Conservation (phyloP, 2,113 vertebrate species). For the Rhynchomys soricoides region DNA sequence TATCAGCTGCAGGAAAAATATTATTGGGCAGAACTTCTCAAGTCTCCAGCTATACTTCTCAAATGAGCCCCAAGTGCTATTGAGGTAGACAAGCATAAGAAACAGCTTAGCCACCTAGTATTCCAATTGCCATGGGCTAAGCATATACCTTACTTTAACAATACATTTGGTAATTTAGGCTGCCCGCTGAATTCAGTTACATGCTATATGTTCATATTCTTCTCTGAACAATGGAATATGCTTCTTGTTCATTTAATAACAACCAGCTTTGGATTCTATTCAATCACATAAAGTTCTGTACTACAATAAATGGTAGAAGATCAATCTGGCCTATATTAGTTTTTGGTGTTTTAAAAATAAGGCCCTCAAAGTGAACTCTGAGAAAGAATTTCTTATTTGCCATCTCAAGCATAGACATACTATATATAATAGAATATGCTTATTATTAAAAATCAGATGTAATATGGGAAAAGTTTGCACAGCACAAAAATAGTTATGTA, state of each 20-base stretch:
- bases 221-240: background rate
- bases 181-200: background rate
- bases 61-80: background rate
- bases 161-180: background rate
- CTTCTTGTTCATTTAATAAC: background rate
- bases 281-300: background rate
- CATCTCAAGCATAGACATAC: too few species aligned
- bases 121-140: background rate
- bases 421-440: background rate
- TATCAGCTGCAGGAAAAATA: background rate
- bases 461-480: background rate
- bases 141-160: background rate
- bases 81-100: background rate
- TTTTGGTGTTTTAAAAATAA: background rate
- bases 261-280: background rate
- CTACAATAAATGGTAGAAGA: background rate
- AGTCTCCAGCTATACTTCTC: background rate
- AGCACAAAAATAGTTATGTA: background rate
- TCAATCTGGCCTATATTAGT: background rate
- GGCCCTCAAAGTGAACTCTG: background rate
- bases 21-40: background rate
- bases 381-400: background rate
- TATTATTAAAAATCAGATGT: background rate
- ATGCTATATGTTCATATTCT: background rate
- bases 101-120: background rate